Evolutionary conservation across 1,140 invertebrate genomes (phyloP).

Genomic region (Cryptotermes secundus): DNA sequence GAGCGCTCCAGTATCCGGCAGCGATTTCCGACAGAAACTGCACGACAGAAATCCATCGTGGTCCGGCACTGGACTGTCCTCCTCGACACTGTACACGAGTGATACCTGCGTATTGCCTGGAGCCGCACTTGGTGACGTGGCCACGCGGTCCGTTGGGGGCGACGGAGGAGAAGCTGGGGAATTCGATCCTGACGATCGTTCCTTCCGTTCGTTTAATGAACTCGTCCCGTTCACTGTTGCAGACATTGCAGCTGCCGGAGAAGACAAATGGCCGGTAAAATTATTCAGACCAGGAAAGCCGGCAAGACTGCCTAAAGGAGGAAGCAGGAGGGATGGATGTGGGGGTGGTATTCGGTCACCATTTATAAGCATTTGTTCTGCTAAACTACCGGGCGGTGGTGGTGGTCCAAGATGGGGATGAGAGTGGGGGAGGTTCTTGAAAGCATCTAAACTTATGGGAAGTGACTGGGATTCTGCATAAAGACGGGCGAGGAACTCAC

Average conservation of each 20-base stretch:
- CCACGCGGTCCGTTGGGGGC: slow-evolving; percentile 47
- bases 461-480: slow-evolving; percentile 69
- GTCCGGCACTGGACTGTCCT: slow-evolving; percentile 56
- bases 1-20: slow-evolving; percentile 58
- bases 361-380: slow-evolving; percentile 48
- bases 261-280: slow-evolving; percentile 28
- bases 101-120: slow-evolving; percentile 41
- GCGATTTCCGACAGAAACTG: slow-evolving; percentile 62
- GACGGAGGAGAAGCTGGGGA: slow-evolving; percentile 41
- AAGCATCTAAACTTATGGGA: slow-evolving; percentile 56
- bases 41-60: slow-evolving; percentile 64
- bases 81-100: slow-evolving; percentile 53
- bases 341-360: slow-evolving; percentile 49
- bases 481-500: slow-evolving; percentile 79
- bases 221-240: slow-evolving; percentile 33
- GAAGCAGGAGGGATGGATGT: slow-evolving; percentile 53
- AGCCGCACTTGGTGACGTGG: slow-evolving; percentile 47
- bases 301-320: slow-evolving; percentile 51
- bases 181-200: slow-evolving; percentile 40
- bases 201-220: slow-evolving; percentile 31
- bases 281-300: slow-evolving; percentile 41
- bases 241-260: neutral
- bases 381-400: slow-evolving; percentile 44
- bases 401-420: slow-evolving; percentile 40
- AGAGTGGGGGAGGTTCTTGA: slow-evolving; percentile 50